Base-by-base conservation (phyloP, 2,797 vertebrate genomes). In the Acropternis orthonyx region DNA sequence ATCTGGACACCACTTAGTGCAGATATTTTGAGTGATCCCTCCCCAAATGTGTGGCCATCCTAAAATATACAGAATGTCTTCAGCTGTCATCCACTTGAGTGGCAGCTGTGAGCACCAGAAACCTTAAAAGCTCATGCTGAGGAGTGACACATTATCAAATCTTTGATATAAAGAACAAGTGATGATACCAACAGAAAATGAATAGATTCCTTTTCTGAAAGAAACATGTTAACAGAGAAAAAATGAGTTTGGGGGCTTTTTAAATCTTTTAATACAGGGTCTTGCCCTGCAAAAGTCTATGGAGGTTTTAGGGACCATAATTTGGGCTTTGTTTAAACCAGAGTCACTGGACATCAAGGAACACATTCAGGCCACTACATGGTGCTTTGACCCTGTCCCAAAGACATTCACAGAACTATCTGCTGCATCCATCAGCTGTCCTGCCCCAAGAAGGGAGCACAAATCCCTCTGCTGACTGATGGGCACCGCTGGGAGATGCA, bases 21-120 rank as follows among this genome's bases (percentile, higher is more conserved):
- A 68, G 6, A 30, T 63, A 80, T 85, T 96, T 85, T 85, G 85
- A 72, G 69, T 30, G 43, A 76, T 76, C 5, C 18, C n/a, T 54
- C 48, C n/a, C 52, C 36, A 76, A 66, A 85, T 0, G 1, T 81
- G 74, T 89, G 84, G 54, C 73, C 56, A 87, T 62, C 65, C 61
- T 72, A 88, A 85, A 85, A 94, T 58, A 84, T 0, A 91, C 43
- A 39, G n/a, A 66, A 77, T 63, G n/a, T 74, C 58, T 92, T 88
- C 95, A 91, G 66, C 73, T 93, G 72, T 81, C 79, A 83, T 44
- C 58, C 78, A 59, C 61, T 89, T 58, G 41, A 93, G 79, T 32
- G 65, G 75, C 92, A 94, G 76, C 85, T 89, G 55, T 52, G 90
- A 89, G 62, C 69, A 93, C 59, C 80, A 86, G 59, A 81, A 93